Evolutionary conservation across 2,888 invertebrate species (phyloP), one percentile per base, ranked within the genome.

Genomic region (Drosophila melanosoma): DNA sequence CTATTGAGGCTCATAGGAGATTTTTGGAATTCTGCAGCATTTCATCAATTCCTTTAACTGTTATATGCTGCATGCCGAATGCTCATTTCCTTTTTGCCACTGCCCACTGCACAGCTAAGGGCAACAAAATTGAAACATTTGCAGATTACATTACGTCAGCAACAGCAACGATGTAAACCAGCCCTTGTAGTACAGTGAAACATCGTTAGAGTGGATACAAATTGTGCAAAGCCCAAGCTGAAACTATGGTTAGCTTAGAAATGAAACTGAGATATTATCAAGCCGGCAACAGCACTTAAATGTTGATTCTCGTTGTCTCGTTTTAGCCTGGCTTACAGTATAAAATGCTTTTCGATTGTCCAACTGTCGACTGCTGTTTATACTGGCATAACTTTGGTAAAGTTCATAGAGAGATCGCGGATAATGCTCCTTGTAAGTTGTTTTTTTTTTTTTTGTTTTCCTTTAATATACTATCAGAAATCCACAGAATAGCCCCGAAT

Each of bases 81-180:
- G 20, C 63, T n/a, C 56, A 36, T 33, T 42, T 54, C 40, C 57
- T 20, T 51, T 48, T 29, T n/a, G 10, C 32, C 15, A 26, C 15
- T 49, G 40, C 45, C 45, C 54, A 38, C 33, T 20, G 33, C 29
- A 12, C 26, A 33, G 61, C 52, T 33, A 42, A 58, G 12, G 52
- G 48, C 69, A 72, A 38, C 42, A 32, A 51, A 71, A 82, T 59
- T 74, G 76, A 69, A 85, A 71, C 70, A 87, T 87, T 78, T 83
- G 68, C 64, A 66, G 75, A 82, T 82, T 82, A 58, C 68, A 82
- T 82, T 82, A 82, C 80, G 57, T 69, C 72, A 82, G 73, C 51
- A 70, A 68, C 63, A 66, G 63, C 26, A 26, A 26, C 66, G 75
- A 67, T 42, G 65, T 62, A 40, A 32, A 60, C 33, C 38, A 49